Evolutionary conservation across 2,797 vertebrate species (phyloP).

Genomic region (Ctenosaura bakeri): DNA sequence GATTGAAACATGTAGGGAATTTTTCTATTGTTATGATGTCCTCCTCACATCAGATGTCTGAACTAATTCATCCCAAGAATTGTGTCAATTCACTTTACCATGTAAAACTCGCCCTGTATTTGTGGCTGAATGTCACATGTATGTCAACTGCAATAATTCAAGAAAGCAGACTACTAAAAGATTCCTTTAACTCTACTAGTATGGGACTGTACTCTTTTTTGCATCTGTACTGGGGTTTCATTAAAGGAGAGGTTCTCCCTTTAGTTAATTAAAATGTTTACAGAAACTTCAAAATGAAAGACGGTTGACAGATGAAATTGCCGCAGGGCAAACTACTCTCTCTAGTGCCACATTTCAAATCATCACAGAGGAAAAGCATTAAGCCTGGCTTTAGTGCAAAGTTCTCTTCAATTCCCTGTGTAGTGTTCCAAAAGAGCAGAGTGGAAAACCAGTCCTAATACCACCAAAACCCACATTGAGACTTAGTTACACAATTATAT

Average conservation of each 20-base stretch:
- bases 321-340: background rate
- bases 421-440: background rate
- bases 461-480: background rate
- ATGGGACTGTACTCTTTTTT: background rate
- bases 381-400: background rate
- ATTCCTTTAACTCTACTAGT: background rate
- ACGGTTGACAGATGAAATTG: background rate
- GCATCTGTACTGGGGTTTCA: background rate
- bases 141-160: background rate
- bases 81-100: background rate
- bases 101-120: background rate
- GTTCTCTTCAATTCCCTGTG: background rate
- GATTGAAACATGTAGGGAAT: background rate
- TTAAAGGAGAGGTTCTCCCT: background rate
- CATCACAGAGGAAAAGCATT: background rate
- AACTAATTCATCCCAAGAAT: background rate
- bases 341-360: background rate
- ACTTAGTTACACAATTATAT: background rate
- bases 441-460: background rate
- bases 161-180: background rate
- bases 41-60: too few relatives aligned
- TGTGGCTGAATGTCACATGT: too few relatives aligned
- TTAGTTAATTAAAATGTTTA: constrained; percentile 13
- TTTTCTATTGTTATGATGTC: background rate
- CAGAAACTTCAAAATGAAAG: background rate